Base-by-base conservation (phyloP, 1,140 invertebrate species). In the Zaprionus taronus region DNA sequence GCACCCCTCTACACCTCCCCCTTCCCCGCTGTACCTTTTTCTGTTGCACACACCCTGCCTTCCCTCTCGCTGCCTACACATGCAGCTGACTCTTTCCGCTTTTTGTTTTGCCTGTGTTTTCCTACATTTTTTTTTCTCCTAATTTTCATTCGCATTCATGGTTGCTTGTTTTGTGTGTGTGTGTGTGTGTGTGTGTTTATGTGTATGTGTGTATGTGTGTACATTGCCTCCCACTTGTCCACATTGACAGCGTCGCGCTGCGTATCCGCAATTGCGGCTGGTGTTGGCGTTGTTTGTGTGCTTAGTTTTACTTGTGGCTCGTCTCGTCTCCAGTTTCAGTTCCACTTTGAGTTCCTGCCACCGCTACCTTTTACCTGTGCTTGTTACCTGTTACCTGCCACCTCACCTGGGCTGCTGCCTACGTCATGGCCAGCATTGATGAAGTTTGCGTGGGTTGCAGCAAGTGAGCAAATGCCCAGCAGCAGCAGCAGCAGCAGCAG, bases 341-440 rank as follows among this genome's bases (percentile, higher is more conserved):
- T 47, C 53, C 5, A 14, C 20, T 34, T 31, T 63, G 4, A 31
- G 9, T 60, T 26, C 20, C 17, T 49, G 12, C 9, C 9, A 17
- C 6, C 7, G 5, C 7, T 12, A n/a, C n/a, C n/a, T 36, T 1
- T n/a, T 17, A 7, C 41, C 41, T 44, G 41, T 22, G 22, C 24
- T 5, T 5, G 24, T 15, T 41, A 41, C 38, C 38, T n/a, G 14
- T 41, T 41, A 15, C 38, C 38, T 5, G 15, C 38, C 14, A 5
- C 36, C 36, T 5, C 5, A 15, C 20, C 22, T 4, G 7, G 4
- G 12, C 4, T 36, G 34, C 34, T 63, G 41, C 36, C 17, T n/a
- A 49, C 69, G 69, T 72, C 69, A 72, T 47, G n/a, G 47, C 11
- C 20, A 51, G 47, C 47, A 12, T 47, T 47, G 41, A 47, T 17